Percentiles rank a stretch among this genome's conserved stretches.
phyloP scores from a whole-genome alignment of 1,140 invertebrate genomes.

The Brachionus calyciflorus region DNA sequence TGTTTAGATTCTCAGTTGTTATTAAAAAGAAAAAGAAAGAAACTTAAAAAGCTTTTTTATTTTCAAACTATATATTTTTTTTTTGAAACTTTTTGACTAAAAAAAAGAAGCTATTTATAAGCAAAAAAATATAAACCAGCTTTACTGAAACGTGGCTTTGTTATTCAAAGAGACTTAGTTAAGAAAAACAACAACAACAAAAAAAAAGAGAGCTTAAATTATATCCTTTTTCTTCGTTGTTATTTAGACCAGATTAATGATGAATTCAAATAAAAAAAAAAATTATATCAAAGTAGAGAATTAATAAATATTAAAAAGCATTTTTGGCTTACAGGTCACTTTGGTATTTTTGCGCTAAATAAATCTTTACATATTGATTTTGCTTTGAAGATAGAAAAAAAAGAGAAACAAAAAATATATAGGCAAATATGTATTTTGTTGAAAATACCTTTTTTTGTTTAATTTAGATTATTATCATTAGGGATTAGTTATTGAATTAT shows the following conservation, averaged over 20 bases:
- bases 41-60: background rate
- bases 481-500: conserved; percentile 12
- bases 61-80: background rate
- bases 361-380: conserved; percentile 35
- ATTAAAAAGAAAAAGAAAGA: no score
- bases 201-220: conserved; percentile 31
- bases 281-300: conserved; percentile 14
- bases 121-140: conserved; percentile 11
- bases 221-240: conserved; percentile 21
- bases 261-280: background rate
- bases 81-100: background rate
- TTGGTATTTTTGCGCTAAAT: conserved; percentile 4
- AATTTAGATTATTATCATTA: conserved; percentile 14
- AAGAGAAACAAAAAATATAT: background rate
- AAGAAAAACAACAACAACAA: background rate
- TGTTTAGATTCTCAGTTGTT: no score
- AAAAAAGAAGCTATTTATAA: conserved; percentile 25
- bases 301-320: conserved; percentile 10
- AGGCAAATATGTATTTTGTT: background rate
- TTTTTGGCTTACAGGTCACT: conserved; percentile 32
- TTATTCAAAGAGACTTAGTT: no score
- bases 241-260: conserved; percentile 37
- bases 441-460: background rate
- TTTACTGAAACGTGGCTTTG: conserved; percentile 27
- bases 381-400: background rate